phyloP scores from a whole-genome alignment of 2,888 invertebrate genomes.

The Proisotoma minuta region DNA sequence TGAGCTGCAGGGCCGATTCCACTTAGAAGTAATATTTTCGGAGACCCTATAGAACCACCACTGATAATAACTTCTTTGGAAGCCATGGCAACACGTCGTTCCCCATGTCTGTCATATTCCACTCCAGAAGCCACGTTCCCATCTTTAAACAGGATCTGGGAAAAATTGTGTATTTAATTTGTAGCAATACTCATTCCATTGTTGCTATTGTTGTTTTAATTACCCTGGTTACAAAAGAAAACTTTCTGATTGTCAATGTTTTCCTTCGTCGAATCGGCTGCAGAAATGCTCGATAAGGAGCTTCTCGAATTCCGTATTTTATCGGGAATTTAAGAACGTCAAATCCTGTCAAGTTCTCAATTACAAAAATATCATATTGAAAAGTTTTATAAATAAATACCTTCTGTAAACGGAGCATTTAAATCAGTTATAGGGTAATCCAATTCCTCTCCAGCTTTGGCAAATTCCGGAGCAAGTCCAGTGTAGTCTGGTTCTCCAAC shows the following conservation, averaged over 20 bases:
- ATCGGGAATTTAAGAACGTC: slow-evolving; percentile 18
- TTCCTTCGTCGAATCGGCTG: slow-evolving; percentile 19
- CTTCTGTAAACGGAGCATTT: slow-evolving; percentile 34
- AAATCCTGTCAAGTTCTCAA: slow-evolving; percentile 2
- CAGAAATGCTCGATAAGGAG: slow-evolving; percentile 37
- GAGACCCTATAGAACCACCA: slow-evolving; percentile 26
- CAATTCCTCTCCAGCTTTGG: slow-evolving; percentile 37
- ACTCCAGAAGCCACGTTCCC: slow-evolving; percentile 31
- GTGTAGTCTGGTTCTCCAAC: slow-evolving; percentile 56
- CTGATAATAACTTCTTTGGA: slow-evolving; percentile 33
- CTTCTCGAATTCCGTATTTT: slow-evolving; percentile 33
- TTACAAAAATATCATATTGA: no score
- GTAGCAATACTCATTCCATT: not conserved
- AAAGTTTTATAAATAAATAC: no score
- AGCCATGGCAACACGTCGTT: slow-evolving; percentile 19
- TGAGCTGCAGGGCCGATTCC: slow-evolving; percentile 25
- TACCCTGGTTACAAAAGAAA: slow-evolving; percentile 29
- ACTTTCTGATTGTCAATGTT: slow-evolving; percentile 27
- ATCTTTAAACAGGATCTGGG: slow-evolving; percentile 24
- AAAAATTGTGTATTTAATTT: no score
- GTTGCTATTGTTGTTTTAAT: not conserved
- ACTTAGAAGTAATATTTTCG: slow-evolving; percentile 24
- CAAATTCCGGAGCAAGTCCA: slow-evolving; percentile 30
- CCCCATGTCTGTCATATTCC: slow-evolving; percentile 37
- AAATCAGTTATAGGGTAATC: slow-evolving; percentile 39